A percentile compares a stretch with the other conserved stretches of the same genome.
These are phyloP conservation scores for Bombus balteatus DNA, from an alignment of 1,140 invertebrate genomes.

Conservation along the genomic window DNA sequence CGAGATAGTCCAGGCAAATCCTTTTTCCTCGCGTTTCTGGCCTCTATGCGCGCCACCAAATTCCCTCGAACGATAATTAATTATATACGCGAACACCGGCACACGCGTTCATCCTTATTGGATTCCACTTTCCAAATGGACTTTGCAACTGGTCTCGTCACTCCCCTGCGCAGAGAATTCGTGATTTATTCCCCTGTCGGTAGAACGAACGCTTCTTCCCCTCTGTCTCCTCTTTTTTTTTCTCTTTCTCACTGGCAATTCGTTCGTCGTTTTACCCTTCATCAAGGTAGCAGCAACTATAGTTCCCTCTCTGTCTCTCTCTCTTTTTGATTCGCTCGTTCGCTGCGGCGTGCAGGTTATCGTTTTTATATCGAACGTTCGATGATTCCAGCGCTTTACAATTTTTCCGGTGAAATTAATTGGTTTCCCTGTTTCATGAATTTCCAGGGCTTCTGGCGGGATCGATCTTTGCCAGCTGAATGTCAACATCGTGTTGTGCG, in stretches of 20 bases:
- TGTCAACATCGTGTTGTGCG: too few species aligned
- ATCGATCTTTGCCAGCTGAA: too few species aligned
- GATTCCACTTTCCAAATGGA: slow-evolving; percentile 19
- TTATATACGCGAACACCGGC: background rate
- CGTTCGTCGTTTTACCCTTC: slow-evolving; percentile 4
- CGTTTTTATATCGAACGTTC: background rate
- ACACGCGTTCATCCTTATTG: background rate
- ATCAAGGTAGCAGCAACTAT: background rate
- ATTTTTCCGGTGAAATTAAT: too few species aligned
- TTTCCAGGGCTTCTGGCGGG: too few species aligned
- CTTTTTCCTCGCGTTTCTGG: background rate
- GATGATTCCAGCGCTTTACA: background rate
- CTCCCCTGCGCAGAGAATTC: background rate
- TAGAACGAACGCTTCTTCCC: background rate
- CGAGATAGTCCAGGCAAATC: background rate
- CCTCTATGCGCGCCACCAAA: background rate
- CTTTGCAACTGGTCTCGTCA: slow-evolving; percentile 5
- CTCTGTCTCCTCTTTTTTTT: background rate
- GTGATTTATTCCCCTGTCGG: slow-evolving; percentile 32
- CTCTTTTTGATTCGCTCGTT: background rate
- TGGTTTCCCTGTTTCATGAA: too few species aligned
- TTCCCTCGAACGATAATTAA: slow-evolving; percentile 53
- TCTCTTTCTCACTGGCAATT: background rate
- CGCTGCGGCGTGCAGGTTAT: background rate
- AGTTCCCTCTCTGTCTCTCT: background rate